Conservation (phyloP, 2,113 vertebrate species). For the Amblyopsis rosae region DNA sequence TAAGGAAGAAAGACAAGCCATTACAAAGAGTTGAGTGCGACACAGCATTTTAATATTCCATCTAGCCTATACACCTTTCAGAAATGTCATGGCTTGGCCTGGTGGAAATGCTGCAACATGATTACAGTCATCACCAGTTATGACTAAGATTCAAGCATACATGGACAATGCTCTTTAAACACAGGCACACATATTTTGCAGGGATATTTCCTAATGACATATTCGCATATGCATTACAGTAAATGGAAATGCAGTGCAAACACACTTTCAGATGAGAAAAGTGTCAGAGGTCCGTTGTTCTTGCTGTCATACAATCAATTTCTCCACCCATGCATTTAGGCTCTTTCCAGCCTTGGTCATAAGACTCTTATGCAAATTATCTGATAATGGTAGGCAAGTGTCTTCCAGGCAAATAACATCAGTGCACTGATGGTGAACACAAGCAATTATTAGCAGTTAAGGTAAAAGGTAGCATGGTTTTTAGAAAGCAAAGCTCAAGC, state of each 20-base stretch:
- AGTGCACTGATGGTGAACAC: background rate
- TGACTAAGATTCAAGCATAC: conserved; percentile 30
- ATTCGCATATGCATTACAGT: background rate
- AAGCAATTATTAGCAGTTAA: conserved; percentile 5
- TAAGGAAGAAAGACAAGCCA: conserved; percentile 62
- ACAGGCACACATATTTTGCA: conserved; percentile 13
- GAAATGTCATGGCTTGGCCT: conserved; percentile 61
- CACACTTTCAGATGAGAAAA: conserved; percentile 4
- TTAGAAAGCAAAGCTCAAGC: conserved; percentile 9
- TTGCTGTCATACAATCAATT: conserved; percentile 7
- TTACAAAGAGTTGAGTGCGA: conserved; percentile 60
- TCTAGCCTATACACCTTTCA: conserved; percentile 44
- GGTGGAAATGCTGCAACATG: conserved; percentile 49
- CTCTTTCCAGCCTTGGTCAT: background rate
- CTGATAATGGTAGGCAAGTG: background rate
- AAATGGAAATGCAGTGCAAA: background rate
- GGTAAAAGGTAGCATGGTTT: conserved; percentile 15
- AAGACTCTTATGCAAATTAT: conserved; percentile 8
- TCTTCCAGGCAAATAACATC: background rate
- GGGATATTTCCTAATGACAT: conserved; percentile 18
- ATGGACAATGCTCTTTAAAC: conserved; percentile 22
- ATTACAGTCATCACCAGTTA: conserved; percentile 67
- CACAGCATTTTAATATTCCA: conserved; percentile 63
- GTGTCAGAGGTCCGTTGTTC: conserved; percentile 14
- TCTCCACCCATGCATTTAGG: background rate